Evolutionary conservation across 2,797 vertebrate species (phyloP).

Genomic region (Psittacula derbiana): DNA sequence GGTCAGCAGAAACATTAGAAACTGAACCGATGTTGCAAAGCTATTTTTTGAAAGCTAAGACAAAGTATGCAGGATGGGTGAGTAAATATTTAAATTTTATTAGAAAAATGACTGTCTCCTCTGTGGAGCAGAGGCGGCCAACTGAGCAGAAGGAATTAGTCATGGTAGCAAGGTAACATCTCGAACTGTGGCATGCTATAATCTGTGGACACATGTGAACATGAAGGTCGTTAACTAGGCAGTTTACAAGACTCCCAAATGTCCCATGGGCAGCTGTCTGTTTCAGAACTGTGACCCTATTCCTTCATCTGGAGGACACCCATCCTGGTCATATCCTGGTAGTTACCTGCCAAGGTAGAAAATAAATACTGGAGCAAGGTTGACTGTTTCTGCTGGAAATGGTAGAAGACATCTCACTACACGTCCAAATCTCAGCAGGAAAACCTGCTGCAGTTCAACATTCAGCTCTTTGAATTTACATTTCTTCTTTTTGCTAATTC

Average conservation of each 20-base stretch:
- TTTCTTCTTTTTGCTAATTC: neutral
- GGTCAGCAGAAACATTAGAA: neutral
- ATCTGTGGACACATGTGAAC: neutral
- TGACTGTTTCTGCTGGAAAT: neutral
- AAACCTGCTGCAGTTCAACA: neutral
- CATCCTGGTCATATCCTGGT: accelerated
- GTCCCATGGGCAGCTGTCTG: neutral
- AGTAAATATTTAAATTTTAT: neutral
- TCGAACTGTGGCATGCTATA: neutral
- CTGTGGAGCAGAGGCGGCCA: neutral
- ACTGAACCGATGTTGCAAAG: neutral
- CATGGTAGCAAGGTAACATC: neutral
- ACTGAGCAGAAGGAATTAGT: neutral
- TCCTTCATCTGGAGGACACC: accelerated
- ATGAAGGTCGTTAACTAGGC: neutral
- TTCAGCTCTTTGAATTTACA: neutral
- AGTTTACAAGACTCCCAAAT: neutral
- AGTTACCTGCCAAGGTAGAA: neutral
- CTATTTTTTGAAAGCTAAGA: neutral
- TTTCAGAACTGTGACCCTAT: neutral
- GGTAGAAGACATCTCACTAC: neutral
- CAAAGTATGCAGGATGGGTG: neutral
- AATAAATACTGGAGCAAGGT: neutral
- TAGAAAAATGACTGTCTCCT: neutral
- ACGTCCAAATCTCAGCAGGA: neutral